phyloP scores from a whole-genome alignment of 2,797 vertebrate genomes.

The Bovichtus variegatus region DNA sequence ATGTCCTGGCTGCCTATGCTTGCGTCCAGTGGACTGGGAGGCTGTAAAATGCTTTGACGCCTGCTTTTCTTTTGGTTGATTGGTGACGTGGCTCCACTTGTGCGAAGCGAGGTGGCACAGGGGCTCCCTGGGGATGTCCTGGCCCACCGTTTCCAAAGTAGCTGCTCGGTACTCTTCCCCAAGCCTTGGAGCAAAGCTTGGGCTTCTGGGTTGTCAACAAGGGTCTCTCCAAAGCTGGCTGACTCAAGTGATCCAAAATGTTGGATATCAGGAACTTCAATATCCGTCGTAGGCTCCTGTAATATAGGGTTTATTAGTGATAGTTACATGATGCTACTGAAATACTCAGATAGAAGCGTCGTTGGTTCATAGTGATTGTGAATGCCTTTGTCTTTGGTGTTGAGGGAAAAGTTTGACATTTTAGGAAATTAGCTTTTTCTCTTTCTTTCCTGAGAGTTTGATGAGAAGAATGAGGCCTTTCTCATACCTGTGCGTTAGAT shows the following conservation, averaged over 20 bases:
- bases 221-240: slow-evolving; percentile 16
- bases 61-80: slow-evolving; percentile 16
- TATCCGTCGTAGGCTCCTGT: slow-evolving; percentile 42
- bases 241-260: slow-evolving; percentile 52
- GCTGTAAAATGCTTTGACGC: slow-evolving; percentile 27
- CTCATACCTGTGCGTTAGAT: background rate
- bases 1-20: slow-evolving; percentile 45
- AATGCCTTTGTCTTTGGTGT: background rate
- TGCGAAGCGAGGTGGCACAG: background rate
- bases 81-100: background rate
- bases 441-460: background rate
- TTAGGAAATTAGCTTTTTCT: background rate
- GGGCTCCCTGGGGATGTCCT: slow-evolving; percentile 41
- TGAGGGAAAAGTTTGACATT: background rate
- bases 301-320: slow-evolving; percentile 1
- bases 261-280: slow-evolving; percentile 35
- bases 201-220: slow-evolving; percentile 24
- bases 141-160: slow-evolving; percentile 69
- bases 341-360: background rate
- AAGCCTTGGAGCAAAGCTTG: slow-evolving; percentile 40
- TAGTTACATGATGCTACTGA: background rate
- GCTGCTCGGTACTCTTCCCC: slow-evolving; percentile 62
- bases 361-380: background rate
- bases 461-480: background rate
- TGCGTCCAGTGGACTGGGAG: slow-evolving; percentile 54